Base-by-base conservation (phyloP, 2,797 vertebrate species). In the Urophycis tenuis region DNA sequence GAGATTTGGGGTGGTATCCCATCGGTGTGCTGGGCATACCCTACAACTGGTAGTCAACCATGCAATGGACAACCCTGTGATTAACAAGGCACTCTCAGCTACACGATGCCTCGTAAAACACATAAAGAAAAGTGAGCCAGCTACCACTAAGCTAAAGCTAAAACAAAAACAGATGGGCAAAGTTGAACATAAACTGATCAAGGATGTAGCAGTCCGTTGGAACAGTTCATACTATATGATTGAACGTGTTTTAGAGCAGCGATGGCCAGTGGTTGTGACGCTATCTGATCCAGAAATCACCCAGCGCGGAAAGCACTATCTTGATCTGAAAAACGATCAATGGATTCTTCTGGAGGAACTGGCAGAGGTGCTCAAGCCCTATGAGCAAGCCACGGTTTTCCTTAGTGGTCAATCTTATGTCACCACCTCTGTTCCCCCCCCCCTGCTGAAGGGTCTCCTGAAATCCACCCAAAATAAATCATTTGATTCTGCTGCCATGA, bases 221-320 rank as follows among this genome's bases (percentile, higher is more conserved):
- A 83, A 73, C 72, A 81, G 77, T 60, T 67, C 67, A 8, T 79
- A 74, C 10, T 19, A 78, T 72, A 83, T 72, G 74, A 71, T 78
- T 4, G 70, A 25, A 17, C 11, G 73, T 3, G 33, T 81, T 3
- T 35, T 83, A 25, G 73, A 79, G 72, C 77, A 77, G 53, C 25
- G 41, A 36, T 74, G 78, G 76, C 74, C 76, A 15, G 71, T 82
- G 29, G 76, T 67, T 15, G 72, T 69, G 67, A 76, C 45, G 1
- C 64, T 76, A 31, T 76, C 71, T 32, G 78, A 83, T 12, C 77
- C 79, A 14, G 75, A 76, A 9, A 34, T 75, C 11, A 81, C 79
- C 53, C 70, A 74, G 34, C 0, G 8, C 53, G 79, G 29, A 22
- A 79, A 82, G n/a, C 60, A 19, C 25, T 35, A 35, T 35, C 34